phyloP scores from a whole-genome alignment of 1,140 invertebrate genomes.

The Pomacea maculata region DNA sequence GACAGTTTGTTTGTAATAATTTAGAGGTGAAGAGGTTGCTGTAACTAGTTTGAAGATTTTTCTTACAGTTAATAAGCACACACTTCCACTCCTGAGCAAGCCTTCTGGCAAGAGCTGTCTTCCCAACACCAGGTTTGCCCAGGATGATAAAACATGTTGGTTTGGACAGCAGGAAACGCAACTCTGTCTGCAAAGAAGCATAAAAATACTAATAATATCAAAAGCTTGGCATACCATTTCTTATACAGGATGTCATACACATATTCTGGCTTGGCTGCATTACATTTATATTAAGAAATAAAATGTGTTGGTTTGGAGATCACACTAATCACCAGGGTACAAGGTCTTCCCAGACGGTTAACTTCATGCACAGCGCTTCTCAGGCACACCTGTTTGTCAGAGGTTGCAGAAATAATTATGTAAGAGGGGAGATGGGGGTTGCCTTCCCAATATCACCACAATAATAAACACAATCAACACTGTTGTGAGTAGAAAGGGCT shows the following conservation, averaged over 20 bases:
- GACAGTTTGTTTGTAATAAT: too few species aligned
- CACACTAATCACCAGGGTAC: not conserved
- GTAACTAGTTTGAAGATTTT: not conserved
- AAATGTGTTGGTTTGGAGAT: not conserved
- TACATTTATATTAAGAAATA: not conserved
- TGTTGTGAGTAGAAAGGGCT: too few species aligned
- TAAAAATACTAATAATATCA: constrained; percentile 1
- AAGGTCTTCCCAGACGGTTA: not conserved
- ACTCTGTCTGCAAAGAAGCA: constrained; percentile 55
- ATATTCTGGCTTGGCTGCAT: too few species aligned
- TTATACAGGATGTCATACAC: too few species aligned
- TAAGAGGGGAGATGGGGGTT: too few species aligned
- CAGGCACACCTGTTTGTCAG: too few species aligned
- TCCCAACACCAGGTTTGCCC: constrained; percentile 65
- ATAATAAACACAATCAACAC: too few species aligned
- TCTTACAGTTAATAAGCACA: constrained; percentile 64
- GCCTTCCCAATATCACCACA: too few species aligned
- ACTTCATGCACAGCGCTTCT: not conserved
- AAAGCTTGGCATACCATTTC: too few species aligned
- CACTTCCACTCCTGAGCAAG: constrained; percentile 64
- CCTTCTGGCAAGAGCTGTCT: constrained; percentile 60
- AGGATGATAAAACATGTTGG: constrained; percentile 65
- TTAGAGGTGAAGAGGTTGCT: too few species aligned
- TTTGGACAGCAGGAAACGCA: constrained; percentile 63
- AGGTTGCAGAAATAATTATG: too few species aligned